A percentile compares a stretch with the other conserved stretches of the same genome.
These are phyloP conservation scores for Stictocephala bisonia DNA, from an alignment of 2,888 invertebrate species.

Conservation along the genomic window DNA sequence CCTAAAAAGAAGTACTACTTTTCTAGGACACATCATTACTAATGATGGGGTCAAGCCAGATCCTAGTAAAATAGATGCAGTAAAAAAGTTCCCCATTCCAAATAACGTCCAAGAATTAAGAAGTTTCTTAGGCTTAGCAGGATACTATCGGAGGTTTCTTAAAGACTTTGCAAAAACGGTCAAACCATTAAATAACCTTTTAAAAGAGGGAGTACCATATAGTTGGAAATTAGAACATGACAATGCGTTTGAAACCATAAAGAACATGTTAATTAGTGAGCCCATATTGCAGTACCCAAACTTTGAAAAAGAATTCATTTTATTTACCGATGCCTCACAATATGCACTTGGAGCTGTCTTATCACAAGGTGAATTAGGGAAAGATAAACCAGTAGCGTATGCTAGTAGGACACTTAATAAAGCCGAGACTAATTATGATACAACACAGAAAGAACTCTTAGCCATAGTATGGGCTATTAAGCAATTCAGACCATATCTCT, in stretches of 20 bases:
- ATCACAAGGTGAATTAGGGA: conserved; percentile 60
- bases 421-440: conserved; percentile 58
- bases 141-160: conserved; percentile 31
- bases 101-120: conserved; percentile 34
- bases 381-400: conserved; percentile 55
- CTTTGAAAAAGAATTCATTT: conserved; percentile 58
- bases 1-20: conserved; percentile 18
- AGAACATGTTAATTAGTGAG: conserved; percentile 31
- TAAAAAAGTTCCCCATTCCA: conserved; percentile 46
- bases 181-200: conserved; percentile 37
- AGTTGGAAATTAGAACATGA: conserved; percentile 39
- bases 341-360: conserved; percentile 60
- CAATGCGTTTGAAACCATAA: conserved; percentile 48
- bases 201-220: not conserved
- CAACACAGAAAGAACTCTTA: conserved; percentile 60
- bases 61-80: conserved; percentile 38
- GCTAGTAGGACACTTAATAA: conserved; percentile 58
- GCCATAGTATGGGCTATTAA: conserved; percentile 60
- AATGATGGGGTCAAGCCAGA: conserved; percentile 48
- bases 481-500: conserved; percentile 61
- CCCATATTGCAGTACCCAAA: conserved; percentile 54
- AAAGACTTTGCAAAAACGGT: conserved; percentile 25
- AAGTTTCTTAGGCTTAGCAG: conserved; percentile 9
- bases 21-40: conserved; percentile 50
- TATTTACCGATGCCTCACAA: conserved; percentile 61